Evolutionary conservation across 2,113 vertebrate genomes (phyloP).

Genomic region (Eublepharis macularius): DNA sequence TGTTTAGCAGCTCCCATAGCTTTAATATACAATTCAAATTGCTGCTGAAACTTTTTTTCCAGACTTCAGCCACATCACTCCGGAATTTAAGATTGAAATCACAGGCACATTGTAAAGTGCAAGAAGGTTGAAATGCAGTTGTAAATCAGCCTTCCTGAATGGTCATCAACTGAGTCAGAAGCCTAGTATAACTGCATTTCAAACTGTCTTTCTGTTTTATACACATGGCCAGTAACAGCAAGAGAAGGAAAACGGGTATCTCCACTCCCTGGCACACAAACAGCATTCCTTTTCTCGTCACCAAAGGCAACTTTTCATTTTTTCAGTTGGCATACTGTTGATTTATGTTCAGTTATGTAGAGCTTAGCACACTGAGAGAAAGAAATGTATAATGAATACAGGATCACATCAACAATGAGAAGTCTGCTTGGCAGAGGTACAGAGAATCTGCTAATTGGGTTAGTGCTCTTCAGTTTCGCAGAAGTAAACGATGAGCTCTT

Average conservation of each 20-base stretch:
- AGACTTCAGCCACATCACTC: background rate
- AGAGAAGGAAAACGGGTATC: too few species aligned
- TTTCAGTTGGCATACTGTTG: background rate
- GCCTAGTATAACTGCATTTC: too few species aligned
- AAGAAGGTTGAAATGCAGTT: too few species aligned
- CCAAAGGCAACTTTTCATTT: too few species aligned
- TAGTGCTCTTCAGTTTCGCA: constrained; percentile 51
- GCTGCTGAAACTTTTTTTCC: too few species aligned
- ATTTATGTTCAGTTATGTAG: background rate
- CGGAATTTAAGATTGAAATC: background rate
- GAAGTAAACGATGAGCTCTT: constrained; percentile 50
- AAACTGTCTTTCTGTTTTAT: too few species aligned
- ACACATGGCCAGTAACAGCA: too few species aligned
- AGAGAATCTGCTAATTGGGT: constrained; percentile 53
- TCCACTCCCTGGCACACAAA: too few species aligned
- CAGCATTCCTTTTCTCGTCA: too few species aligned
- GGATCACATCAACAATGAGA: constrained; percentile 33
- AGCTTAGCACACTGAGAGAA: constrained; percentile 52
- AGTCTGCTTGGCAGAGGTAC: constrained; percentile 37
- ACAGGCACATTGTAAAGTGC: too few species aligned
- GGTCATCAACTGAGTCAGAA: too few species aligned
- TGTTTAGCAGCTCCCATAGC: background rate
- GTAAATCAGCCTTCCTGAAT: too few species aligned
- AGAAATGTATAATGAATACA: constrained; percentile 58
- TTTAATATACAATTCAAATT: background rate